Evolutionary conservation across 2,797 vertebrate species (phyloP).

Genomic region (Pteropus rufus): DNA sequence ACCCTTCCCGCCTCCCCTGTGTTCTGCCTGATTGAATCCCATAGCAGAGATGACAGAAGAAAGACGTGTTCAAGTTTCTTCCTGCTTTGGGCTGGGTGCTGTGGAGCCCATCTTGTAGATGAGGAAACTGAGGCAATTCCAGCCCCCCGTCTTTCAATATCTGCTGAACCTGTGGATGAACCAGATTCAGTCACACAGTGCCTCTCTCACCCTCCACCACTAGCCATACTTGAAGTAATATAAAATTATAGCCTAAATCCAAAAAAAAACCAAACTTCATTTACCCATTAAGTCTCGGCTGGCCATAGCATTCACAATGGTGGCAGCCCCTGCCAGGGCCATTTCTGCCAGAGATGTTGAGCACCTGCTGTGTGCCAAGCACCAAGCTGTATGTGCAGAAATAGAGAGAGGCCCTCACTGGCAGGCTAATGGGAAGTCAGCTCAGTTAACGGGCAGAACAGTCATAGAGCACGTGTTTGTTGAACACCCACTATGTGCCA

Average conservation of each 20-base stretch:
- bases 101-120: background rate
- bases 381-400: background rate
- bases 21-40: background rate
- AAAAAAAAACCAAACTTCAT: too few species aligned
- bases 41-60: background rate
- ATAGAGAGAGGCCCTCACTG: background rate
- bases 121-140: background rate
- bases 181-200: background rate
- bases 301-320: background rate
- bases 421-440: background rate
- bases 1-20: background rate
- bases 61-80: background rate
- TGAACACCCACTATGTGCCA: accelerated
- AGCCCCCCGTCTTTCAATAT: background rate
- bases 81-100: background rate
- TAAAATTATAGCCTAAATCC: background rate
- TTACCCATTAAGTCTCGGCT: background rate
- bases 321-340: background rate
- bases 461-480: too few species aligned
- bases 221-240: background rate
- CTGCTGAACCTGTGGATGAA: background rate
- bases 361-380: background rate
- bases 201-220: background rate
- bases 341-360: too few species aligned
- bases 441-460: background rate